A percentile compares a stretch with the other conserved stretches of the same genome.
phyloP scores from a whole-genome alignment of 2,797 vertebrate species.

The Furcifer pardalis region DNA sequence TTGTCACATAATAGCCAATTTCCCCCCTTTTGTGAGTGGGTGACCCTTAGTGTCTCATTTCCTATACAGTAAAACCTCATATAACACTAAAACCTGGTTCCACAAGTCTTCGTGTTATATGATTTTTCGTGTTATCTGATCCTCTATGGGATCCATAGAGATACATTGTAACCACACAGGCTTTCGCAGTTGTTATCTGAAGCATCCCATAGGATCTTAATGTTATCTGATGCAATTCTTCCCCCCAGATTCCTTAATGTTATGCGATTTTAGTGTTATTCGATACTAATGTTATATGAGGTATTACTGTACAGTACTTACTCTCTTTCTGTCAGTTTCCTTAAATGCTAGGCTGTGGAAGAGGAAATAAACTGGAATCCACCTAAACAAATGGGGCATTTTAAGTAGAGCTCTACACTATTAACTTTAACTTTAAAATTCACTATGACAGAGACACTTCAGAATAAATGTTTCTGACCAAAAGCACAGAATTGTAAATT shows the following conservation, averaged over 20 bases:
- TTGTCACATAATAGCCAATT: not conserved
- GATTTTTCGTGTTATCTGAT: too few relatives aligned
- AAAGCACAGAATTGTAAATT: not conserved
- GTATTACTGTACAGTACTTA: not conserved
- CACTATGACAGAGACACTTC: not conserved
- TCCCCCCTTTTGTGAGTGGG: not conserved
- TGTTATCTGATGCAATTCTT: too few relatives aligned
- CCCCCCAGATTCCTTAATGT: too few relatives aligned
- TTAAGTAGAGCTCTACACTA: not conserved
- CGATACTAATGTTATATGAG: too few relatives aligned
- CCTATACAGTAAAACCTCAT: too few relatives aligned
- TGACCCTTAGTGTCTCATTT: not conserved
- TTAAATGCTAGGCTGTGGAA: conserved; percentile 14
- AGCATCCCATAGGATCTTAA: too few relatives aligned
- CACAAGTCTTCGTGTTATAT: too few relatives aligned
- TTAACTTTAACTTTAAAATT: conserved; percentile 5
- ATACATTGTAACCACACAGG: too few relatives aligned
- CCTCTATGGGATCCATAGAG: too few relatives aligned
- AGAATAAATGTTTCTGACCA: conserved; percentile 16
- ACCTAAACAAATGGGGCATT: conserved; percentile 13
- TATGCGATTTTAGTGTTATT: too few relatives aligned
- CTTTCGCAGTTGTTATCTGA: too few relatives aligned
- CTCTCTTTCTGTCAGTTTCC: conserved; percentile 13
- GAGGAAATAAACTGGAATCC: conserved; percentile 34
- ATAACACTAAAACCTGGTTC: too few relatives aligned